Base-by-base conservation (phyloP, 1,140 invertebrate genomes). In the Drosophila repleta region DNA sequence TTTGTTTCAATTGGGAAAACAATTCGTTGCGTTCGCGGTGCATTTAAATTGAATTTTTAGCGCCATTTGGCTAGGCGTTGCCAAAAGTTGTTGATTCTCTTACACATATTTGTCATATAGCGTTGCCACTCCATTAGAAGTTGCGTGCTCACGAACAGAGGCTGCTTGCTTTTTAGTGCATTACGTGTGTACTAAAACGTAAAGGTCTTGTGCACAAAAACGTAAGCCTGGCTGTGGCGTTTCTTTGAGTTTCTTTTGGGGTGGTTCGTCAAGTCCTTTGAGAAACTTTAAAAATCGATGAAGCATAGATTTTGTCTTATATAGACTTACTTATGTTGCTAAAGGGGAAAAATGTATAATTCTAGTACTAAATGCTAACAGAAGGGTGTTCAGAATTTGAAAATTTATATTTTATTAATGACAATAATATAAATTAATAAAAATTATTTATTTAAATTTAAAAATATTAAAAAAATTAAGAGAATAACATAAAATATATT, bases 271-370 rank as follows among this genome's bases (percentile, higher is more conserved):
- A 13, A 17, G 20, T 20, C 13, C 37, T 41, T 55, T 69, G 11
- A 11, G 32, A 11, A 18, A 29, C 39, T 63, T 39, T 48, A 69
- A 62, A 69, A 69, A 69, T 69, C 66, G 41, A 69, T 69, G 18
- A n/a, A n/a, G n/a, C n/a, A n/a, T n/a, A n/a, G n/a, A n/a, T n/a
- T n/a, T n/a, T n/a, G n/a, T n/a, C n/a, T n/a, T n/a, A 41, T 15
- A 17, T 41, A 24, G 21, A 24, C 21, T 24, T 24, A 24, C 2
- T 24, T 24, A 3, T 24, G n/a, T n/a, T n/a, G n/a, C n/a, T n/a
- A n/a, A n/a, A n/a, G n/a, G n/a, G n/a, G n/a, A n/a, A n/a, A n/a
- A n/a, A n/a, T n/a, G n/a, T n/a, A n/a, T n/a, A n/a, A n/a, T n/a
- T n/a, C n/a, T n/a, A n/a, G n/a, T n/a, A n/a, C n/a, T n/a, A n/a